Evolutionary conservation across 37 sponge, comb jelly and placozoan species (phyloP), one percentile per base, ranked within the genome.

Genomic region (Spongia lamella): DNA sequence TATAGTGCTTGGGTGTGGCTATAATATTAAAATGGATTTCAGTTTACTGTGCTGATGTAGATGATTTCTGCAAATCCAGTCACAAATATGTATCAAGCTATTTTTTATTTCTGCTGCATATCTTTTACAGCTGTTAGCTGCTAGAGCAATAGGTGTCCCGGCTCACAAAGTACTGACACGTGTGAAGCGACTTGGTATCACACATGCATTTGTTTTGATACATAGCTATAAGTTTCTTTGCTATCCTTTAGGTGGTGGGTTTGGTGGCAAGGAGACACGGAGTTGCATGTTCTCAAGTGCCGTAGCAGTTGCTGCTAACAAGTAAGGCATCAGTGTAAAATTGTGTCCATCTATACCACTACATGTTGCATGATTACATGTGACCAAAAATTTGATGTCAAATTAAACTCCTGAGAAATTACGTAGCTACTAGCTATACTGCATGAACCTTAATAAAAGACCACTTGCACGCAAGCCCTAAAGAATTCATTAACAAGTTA

Each of bases 251-350:
- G 92, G 94, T 37, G 95, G 95, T 16, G 95, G 95, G n/a, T 94
- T 94, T 86, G 95, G 95, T 19, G 95, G 95, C 0, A 94, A 94
- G 38, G 91, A 94, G 60, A 90, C 85, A 20, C 47, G 88, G 0
- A 38, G 63, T 21, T 53, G 57, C 35, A 61, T 52, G 2, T 57
- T 86, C 1, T 54, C 91, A 0, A 65, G 63, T 33, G 81, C 90
- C 19, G 30, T 81, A 33, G 95, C 90, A 29, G 79, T 94, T 29
- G 95, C 91, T 53, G 95, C 95, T 16, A 64, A 89, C 68, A 93
- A 86, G 94, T 85, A 19, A 84, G 86, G 15, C n/a, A 31, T 13
- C 13, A 29, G 22, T 27, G 7, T n/a, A 4, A 64, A n/a, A n/a
- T n/a, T n/a, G n/a, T n/a, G n/a, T 7, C 19, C 7, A 7, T 31